Evolutionary conservation across 2,888 invertebrate genomes (phyloP), one percentile per base, ranked within the genome.

Genomic region (Luperina nickerlii): DNA sequence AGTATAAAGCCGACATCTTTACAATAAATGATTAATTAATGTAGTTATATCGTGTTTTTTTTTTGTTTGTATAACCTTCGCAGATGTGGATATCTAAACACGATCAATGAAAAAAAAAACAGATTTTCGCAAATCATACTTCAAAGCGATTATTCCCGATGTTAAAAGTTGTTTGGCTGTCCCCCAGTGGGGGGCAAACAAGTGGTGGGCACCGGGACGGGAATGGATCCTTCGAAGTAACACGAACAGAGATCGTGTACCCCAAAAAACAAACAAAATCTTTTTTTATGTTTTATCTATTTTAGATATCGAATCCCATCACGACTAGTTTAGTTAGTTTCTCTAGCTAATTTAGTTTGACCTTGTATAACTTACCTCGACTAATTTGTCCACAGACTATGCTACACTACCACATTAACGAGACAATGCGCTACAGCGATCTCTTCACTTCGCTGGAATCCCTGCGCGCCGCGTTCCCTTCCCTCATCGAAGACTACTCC

Each of bases 401-500:
- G 92, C 94, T 98, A 0, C 98, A 98, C 90, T 98, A 98, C 93
- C 98, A 98, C 92, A 97, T 98, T 42, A 97, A 97, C 90, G 97
- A 97, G 54, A 97, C 96, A 42, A 94, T 97, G 83, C 97, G 97
- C 95, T 98, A 98, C 89, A 95, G 95, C 78, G 94, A 97, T 42
- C 96, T 98, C 80, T 98, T 98, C 94, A 89, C 96, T 0, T 94
- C 95, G 68, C 96, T 98, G 85, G 98, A 98, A 88, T 83, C 90
- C 0, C 92, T 98, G 1, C 97, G 97, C 87, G 74, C 85, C 0
- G 83, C 89, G 18, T 94, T 94, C 88, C 93, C 95, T 0, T 38
- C 84, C 0, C 95, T 97, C 81, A 95, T 98, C 6, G 98, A 98
- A 85, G 98, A 98, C 94, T 98, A 98, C 93, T 97, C 98, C 0